Conservation (phyloP, 2,888 invertebrate genomes). For the Nomada flava region DNA sequence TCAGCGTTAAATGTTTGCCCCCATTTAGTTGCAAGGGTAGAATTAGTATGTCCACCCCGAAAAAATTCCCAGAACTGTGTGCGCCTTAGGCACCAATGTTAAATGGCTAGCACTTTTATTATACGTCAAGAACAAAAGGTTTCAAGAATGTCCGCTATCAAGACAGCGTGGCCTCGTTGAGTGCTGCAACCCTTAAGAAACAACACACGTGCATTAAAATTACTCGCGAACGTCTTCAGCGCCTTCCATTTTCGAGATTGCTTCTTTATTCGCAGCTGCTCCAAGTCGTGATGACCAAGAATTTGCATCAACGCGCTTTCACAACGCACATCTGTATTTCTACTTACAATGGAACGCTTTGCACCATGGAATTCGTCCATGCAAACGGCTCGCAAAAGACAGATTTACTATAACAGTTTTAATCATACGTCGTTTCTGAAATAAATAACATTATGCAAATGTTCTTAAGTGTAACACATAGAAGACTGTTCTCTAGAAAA, state of each 20-base stretch:
- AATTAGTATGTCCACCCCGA: background rate
- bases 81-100: background rate
- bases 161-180: constrained; percentile 10
- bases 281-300: constrained; percentile 11
- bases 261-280: constrained; percentile 39
- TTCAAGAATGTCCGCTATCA: constrained; percentile 2
- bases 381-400: constrained; percentile 3
- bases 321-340: constrained; percentile 1
- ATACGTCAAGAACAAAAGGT: constrained; percentile 2
- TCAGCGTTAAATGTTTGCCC: background rate
- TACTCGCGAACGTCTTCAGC: constrained; percentile 40
- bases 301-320: constrained; percentile 24
- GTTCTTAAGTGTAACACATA: background rate
- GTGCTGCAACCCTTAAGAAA: constrained; percentile 2
- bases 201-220: constrained; percentile 42
- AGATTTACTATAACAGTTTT: constrained; percentile 14
- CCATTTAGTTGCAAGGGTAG: background rate
- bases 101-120: background rate
- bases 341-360: constrained; percentile 28
- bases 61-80: background rate
- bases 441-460: constrained; percentile 20
- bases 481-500: background rate
- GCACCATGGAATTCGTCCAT: background rate
- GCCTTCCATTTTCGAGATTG: constrained; percentile 63
- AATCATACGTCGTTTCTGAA: background rate